Conservation (phyloP, 2,888 invertebrate genomes). For the Bimastos eiseni region DNA sequence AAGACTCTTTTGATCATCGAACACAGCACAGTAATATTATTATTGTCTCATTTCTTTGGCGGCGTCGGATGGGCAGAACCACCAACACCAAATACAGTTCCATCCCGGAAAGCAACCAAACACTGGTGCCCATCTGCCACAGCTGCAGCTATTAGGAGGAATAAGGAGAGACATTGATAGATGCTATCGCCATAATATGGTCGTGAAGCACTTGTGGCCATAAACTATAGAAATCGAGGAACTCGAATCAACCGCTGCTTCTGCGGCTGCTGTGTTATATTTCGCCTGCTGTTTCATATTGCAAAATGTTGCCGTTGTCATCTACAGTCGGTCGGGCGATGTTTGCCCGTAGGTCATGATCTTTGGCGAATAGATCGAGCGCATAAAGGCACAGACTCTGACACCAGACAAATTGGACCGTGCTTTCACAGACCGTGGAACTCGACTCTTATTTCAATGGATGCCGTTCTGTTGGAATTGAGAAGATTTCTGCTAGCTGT, state of each 20-base stretch:
- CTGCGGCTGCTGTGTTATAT: too few relatives aligned
- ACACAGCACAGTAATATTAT: not conserved
- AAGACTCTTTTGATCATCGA: not conserved
- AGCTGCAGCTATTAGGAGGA: not conserved
- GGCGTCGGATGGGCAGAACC: not conserved
- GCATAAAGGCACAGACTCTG: not conserved
- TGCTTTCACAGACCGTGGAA: not conserved
- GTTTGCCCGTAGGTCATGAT: not conserved
- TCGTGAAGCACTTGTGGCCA: not conserved
- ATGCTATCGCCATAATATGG: not conserved
- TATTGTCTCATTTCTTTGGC: not conserved
- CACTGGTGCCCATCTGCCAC: not conserved
- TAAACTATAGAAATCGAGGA: not conserved
- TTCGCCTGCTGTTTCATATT: not conserved
- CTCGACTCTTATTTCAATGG: not conserved
- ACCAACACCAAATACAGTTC: not conserved
- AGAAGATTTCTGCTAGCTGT: not conserved
- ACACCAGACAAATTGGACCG: not conserved
- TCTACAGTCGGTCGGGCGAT: not conserved
- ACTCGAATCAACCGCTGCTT: not conserved
- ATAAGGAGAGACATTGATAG: too few relatives aligned
- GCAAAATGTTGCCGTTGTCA: conserved; percentile 13
- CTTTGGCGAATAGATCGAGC: not conserved
- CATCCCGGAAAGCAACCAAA: not conserved
- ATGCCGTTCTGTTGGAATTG: not conserved